Base-by-base conservation (phyloP, 2,888 invertebrate genomes). In the Molanna angustata region DNA sequence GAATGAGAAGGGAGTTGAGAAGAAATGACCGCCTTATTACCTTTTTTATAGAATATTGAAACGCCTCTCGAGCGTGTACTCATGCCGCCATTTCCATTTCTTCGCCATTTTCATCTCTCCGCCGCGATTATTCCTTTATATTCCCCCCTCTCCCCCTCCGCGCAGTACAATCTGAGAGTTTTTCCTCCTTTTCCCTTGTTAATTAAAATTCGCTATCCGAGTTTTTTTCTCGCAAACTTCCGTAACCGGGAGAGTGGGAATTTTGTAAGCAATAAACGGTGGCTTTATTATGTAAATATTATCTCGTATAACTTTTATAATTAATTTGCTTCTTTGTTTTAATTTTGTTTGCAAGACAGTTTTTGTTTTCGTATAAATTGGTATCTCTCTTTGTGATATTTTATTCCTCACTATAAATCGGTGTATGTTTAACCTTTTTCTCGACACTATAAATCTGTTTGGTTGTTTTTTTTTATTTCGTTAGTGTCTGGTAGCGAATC, bases 231-330 rank as follows among this genome's bases (percentile, higher is more conserved):
- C 49, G 13, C n/a, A 41, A 45, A 50, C 40, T 39, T 49, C 52
- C 21, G 33, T 20, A 39, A 42, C n/a, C n/a, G n/a, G n/a, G n/a
- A 43, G 44, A 55, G 55, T 45, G 44, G 43, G 32, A 51, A 49
- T 54, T 56, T 51, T 52, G 54, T 57, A 44, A 51, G 54, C 54
- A 57, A 57, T 56, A 56, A 58, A 58, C 53, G 53, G 50, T 46
- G 58, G 56, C 53, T 56, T 58, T 56, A 56, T 56, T 53, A 54
- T 58, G 55, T 53, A 58, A 56, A 58, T 58, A 58, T 58, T 56
- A 51, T 58, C 58, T 50, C 46, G 43, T 44, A 54, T 52, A 58
- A 58, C 55, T 56, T 56, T 58, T 58, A 47, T 56, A 56, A 58
- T 56, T 49, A 52, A 40, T 57, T 54, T 54, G 48, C 47, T 43